Evolutionary conservation across 2,113 vertebrate genomes (phyloP), one percentile per base, ranked within the genome.

Genomic region (Colossoma macropomum): DNA sequence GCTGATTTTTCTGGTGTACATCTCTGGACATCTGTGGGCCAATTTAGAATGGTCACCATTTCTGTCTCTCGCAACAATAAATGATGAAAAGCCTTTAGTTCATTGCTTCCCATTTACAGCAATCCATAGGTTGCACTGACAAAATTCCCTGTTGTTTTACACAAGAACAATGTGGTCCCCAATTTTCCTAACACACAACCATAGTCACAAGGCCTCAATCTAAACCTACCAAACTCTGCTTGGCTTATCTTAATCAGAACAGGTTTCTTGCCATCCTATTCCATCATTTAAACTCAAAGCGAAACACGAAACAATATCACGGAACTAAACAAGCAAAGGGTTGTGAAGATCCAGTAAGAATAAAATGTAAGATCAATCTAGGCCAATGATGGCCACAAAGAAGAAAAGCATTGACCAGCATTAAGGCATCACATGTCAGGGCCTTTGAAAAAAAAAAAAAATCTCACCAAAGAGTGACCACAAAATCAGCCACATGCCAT

Each of bases 71-170:
- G 17, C 3, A 3, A 19, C 16, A 56, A 56, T 6, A 6, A 52
- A 17, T 16, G 48, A 50, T 3, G 54, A 63, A 76, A 48, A 71
- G 45, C 69, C 27, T 69, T 23, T 11, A 68, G 52, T 83, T 72
- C 50, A 74, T 66, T 45, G 21, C 28, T n/a, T 79, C 79, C 69
- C 34, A 28, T 75, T 69, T 84, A 75, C 82, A 87, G 94, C 94
- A 94, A 94, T 95, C 94, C 94, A 94, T 94, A 95, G 94, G 94
- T 93, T 95, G 94, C 93, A 92, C 85, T 83, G 76, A 85, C 79
- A 85, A 81, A 86, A 86, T 72, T 86, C 78, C 87, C 86, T 88
- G 86, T 86, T 85, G 89, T 91, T 86, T 87, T 63, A 69, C 79
- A 65, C 81, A 88, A 77, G 82, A 87, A 88, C 75, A 84, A 77